Evolutionary conservation across 2,113 vertebrate genomes (phyloP).

Genomic region (Takifugu flavidus): DNA sequence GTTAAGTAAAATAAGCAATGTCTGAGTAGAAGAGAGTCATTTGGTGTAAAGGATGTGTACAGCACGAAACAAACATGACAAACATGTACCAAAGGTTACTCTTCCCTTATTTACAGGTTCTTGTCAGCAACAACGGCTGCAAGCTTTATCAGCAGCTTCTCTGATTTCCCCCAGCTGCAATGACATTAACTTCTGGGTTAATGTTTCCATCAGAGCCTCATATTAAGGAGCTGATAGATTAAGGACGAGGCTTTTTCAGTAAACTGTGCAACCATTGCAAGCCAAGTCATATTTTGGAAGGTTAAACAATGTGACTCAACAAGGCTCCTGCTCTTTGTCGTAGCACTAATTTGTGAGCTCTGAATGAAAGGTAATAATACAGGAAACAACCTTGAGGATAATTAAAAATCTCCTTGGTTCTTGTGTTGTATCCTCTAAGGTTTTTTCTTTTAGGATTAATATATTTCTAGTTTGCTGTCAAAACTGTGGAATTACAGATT

Average conservation of each 20-base stretch:
- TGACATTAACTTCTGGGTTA: background rate
- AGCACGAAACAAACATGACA: no score
- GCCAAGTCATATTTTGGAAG: constrained; percentile 13
- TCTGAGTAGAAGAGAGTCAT: no score
- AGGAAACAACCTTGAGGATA: constrained; percentile 7
- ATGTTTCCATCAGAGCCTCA: constrained; percentile 19
- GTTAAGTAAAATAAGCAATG: no score
- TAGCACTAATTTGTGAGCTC: background rate
- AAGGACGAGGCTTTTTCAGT: constrained; percentile 12
- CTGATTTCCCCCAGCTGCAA: background rate
- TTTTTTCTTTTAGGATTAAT: background rate
- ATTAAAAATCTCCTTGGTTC: constrained; percentile 19
- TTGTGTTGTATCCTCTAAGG: constrained; percentile 13
- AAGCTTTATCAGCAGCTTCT: background rate
- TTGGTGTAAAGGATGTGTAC: no score
- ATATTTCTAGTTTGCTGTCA: no score
- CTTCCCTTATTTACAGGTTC: background rate
- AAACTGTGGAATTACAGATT: no score
- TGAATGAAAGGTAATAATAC: background rate
- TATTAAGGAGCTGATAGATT: constrained; percentile 8
- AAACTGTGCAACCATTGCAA: background rate
- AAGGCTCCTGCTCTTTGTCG: constrained; percentile 3
- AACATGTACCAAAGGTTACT: background rate
- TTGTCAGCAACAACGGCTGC: background rate
- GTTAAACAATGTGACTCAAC: constrained; percentile 41